Percentiles rank a stretch among this genome's conserved stretches.
Evolutionary conservation across 2,113 vertebrate species (phyloP).

Genomic region (Nothobranchius kuhntae): DNA sequence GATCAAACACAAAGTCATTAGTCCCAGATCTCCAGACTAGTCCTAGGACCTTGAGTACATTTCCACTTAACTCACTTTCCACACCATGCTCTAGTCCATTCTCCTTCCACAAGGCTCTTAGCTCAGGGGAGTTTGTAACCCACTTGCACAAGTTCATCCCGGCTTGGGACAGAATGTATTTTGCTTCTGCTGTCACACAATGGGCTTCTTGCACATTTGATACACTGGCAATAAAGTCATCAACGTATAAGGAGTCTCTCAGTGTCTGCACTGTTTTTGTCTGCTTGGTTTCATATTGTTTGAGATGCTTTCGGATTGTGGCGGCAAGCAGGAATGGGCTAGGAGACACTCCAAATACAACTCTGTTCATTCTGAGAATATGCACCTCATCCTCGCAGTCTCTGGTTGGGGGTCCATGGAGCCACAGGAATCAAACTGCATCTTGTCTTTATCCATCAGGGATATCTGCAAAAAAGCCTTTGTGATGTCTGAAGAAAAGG

Average conservation of each 20-base stretch:
- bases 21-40: conserved; percentile 5
- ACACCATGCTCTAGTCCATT: neutral
- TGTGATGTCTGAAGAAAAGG: neutral
- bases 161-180: neutral
- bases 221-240: neutral
- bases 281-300: neutral
- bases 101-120: neutral
- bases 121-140: neutral
- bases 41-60: neutral
- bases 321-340: neutral
- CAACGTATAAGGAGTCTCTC: neutral
- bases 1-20: neutral
- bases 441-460: neutral
- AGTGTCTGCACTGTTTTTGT: neutral
- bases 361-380: neutral
- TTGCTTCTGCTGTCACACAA: neutral
- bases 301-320: neutral
- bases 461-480: neutral
- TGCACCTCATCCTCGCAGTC: neutral
- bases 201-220: neutral
- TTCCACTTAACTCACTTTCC: neutral
- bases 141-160: neutral
- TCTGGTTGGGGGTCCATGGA: neutral
- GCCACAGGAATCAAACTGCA: neutral
- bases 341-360: neutral